Evolutionary conservation across 2,797 vertebrate genomes (phyloP).

Genomic region (Cyclopterus lumpus): DNA sequence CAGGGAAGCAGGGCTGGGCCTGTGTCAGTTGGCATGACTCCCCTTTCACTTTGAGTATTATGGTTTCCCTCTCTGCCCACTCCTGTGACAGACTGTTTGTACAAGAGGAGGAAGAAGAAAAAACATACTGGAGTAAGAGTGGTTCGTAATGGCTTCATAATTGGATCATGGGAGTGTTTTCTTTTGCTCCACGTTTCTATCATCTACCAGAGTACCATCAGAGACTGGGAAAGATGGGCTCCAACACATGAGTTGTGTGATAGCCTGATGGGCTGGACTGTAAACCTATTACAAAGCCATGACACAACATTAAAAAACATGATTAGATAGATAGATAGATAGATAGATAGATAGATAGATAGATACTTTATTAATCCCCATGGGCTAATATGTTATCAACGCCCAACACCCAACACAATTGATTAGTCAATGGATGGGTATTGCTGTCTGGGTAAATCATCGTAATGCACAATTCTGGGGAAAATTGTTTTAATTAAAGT

Average conservation of each 20-base stretch:
- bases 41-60: neutral
- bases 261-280: neutral
- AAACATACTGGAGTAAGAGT: slow-evolving; percentile 3
- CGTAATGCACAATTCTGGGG: neutral
- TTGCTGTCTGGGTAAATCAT: neutral
- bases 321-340: no score
- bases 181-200: neutral
- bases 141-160: slow-evolving; percentile 47
- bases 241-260: no score
- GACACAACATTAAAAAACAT: no score
- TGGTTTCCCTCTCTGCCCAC: neutral
- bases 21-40: neutral
- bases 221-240: neutral
- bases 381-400: no score
- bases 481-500: neutral
- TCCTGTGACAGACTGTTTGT: neutral
- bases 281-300: neutral
- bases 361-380: no score
- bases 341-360: no score
- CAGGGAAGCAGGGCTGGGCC: neutral
- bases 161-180: slow-evolving; percentile 18
- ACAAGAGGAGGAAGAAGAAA: neutral
- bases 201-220: slow-evolving; percentile 11
- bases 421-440: neutral
- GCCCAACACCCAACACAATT: no score